Evolutionary conservation across 2,797 vertebrate genomes (phyloP).

Genomic region (Centroberyx gerrardi): DNA sequence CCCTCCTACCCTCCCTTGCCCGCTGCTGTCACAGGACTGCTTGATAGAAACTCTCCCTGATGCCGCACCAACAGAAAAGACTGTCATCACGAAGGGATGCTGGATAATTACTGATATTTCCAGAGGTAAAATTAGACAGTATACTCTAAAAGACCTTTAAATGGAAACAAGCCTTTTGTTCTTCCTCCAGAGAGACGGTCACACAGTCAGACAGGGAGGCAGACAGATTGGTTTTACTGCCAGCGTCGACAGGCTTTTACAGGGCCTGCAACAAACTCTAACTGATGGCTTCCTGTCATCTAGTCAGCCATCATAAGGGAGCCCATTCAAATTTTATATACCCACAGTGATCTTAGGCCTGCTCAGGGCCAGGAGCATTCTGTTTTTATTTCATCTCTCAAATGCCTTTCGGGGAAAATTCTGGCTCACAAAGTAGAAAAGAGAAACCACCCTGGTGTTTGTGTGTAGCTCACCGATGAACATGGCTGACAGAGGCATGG

Average conservation of each 20-base stretch:
- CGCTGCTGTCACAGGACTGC: not conserved
- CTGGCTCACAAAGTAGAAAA: conserved; percentile 47
- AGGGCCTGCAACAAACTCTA: conserved; percentile 43
- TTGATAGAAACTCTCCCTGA: not conserved
- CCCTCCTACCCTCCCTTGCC: not conserved
- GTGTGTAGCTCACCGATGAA: conserved; percentile 7
- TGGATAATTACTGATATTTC: conserved; percentile 54
- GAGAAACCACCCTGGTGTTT: conserved; percentile 21
- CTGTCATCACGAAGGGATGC: conserved; percentile 25
- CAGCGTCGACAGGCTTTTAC: conserved; percentile 57
- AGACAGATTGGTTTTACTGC: conserved; percentile 44
- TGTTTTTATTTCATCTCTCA: conserved; percentile 54
- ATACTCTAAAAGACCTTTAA: conserved; percentile 55
- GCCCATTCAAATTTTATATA: conserved; percentile 43
- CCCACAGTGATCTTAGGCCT: conserved; percentile 22
- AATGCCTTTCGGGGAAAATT: conserved; percentile 46
- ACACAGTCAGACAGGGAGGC: conserved; percentile 29
- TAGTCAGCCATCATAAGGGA: conserved; percentile 38
- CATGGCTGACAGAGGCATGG: conserved; percentile 24
- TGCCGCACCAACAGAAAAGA: not conserved
- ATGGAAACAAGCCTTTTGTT: conserved; percentile 56
- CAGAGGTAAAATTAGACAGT: conserved; percentile 52
- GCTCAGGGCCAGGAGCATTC: not conserved
- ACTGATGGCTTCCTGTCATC: conserved; percentile 43
- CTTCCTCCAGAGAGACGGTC: conserved; percentile 50